A percentile compares a stretch with the other conserved stretches of the same genome.
These are phyloP conservation scores for Geophilus truncorum DNA, from an alignment of 2,888 invertebrate species.

Conservation along the genomic window DNA sequence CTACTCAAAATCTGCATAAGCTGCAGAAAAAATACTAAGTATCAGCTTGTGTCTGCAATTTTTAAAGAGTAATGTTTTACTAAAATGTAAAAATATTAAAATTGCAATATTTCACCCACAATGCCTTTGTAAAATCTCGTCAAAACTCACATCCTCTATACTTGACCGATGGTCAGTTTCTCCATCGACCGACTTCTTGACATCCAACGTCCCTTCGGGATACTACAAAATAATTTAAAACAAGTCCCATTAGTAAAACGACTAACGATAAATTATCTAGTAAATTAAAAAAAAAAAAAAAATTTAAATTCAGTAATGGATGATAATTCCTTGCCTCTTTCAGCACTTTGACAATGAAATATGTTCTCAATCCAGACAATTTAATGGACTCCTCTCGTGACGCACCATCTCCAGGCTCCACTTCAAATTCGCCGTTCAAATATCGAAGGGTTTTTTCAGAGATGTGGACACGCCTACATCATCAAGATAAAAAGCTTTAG, in stretches of 20 bases:
- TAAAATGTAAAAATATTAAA: too few relatives aligned
- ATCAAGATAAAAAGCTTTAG: neutral
- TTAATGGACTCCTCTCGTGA: conserved; percentile 84
- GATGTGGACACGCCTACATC: conserved; percentile 79
- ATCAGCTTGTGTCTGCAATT: too few relatives aligned
- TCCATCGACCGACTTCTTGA: conserved; percentile 35
- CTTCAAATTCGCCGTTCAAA: conserved; percentile 84
- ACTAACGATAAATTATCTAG: neutral
- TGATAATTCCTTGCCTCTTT: conserved; percentile 49
- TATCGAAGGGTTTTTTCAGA: conserved; percentile 84
- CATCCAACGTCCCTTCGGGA: conserved; percentile 43
- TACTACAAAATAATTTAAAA: conserved; percentile 39
- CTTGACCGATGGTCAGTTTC: neutral
- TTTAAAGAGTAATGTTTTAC: too few relatives aligned
- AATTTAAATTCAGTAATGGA: neutral
- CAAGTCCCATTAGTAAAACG: neutral
- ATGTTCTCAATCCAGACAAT: conserved; percentile 83
- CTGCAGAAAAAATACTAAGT: too few relatives aligned
- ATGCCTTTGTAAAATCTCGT: neutral
- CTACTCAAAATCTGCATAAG: too few relatives aligned
- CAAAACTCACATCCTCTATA: neutral
- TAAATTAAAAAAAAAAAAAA: neutral
- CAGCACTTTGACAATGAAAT: conserved; percentile 79
- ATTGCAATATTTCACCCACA: too few relatives aligned
- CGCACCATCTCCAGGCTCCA: conserved; percentile 84